Evolutionary conservation across 2,888 invertebrate genomes (phyloP), one percentile per base, ranked within the genome.

Genomic region (Aphodius granarius): DNA sequence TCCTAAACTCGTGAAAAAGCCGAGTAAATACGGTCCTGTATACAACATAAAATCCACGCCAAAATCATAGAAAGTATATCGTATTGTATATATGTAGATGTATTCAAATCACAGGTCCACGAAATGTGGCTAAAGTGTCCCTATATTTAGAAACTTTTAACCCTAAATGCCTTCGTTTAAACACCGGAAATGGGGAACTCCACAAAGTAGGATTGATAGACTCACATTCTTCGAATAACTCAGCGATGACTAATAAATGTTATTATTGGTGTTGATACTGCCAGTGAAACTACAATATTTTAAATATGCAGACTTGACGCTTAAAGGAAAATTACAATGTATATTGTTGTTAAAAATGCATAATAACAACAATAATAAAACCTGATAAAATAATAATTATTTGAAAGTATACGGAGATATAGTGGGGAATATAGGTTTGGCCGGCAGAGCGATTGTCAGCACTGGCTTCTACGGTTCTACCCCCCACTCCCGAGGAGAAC

Each of bases 401-500:
- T 43, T 43, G 43, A 43, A 43, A 43, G 43, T 0, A 43, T 9
- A 43, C 1, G 43, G 13, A 2, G 43, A 13, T 0, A 13, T 13
- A 43, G 6, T 43, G 43, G 43, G 43, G 43, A 43, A 9, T 43
- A 43, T 43, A 6, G 43, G 6, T 43, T 13, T 1, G 9, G 43
- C 43, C 9, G 13, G 6, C 43, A 13, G 6, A 9, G 43, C 43
- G 43, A 13, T 43, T 43, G 43, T 6, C 43, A 9, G 43, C 43
- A 43, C 43, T 43, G 43, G 43, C 6, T 43, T 43, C 43, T 43
- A 43, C n/a, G n/a, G n/a, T n/a, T n/a, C n/a, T 65, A 9, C 75
- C 72, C 72, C 75, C 72, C 72, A 63, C 64, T 68, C 21, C 17
- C 68, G 20, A 22, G 20, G 80, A 77, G 78, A 13, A 3, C 78